Conservation (phyloP, 2,888 invertebrate species). For the Eugnorisma glareosa region DNA sequence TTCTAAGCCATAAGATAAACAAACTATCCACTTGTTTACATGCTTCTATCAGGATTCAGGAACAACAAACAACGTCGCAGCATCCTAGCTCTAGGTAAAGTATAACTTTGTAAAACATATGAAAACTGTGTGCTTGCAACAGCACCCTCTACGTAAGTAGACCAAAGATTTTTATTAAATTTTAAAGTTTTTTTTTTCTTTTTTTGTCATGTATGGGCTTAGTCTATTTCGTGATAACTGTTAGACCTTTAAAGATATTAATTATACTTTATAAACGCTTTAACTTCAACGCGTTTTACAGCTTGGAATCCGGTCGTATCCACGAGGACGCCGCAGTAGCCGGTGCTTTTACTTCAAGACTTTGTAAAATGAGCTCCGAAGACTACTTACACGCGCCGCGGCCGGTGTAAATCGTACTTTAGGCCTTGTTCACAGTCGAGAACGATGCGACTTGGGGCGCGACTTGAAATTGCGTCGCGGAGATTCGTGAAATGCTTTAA, state of each 20-base stretch:
- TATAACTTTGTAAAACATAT: conserved; percentile 47
- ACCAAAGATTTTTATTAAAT: too few relatives aligned
- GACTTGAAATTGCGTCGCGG: neutral
- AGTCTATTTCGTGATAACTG: too few relatives aligned
- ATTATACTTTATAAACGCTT: neutral
- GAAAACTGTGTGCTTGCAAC: conserved; percentile 21
- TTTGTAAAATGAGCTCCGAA: neutral
- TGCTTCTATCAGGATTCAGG: neutral
- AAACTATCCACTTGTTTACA: conserved; percentile 21
- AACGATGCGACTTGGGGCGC: neutral
- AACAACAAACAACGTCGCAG: conserved; percentile 23
- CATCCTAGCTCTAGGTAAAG: conserved; percentile 19
- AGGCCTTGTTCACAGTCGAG: neutral
- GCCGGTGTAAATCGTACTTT: neutral
- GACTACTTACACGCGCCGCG: neutral
- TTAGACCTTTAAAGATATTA: too few relatives aligned
- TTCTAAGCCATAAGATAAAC: conserved; percentile 26
- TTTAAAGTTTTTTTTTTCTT: too few relatives aligned
- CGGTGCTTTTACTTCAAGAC: neutral
- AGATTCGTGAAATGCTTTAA: neutral
- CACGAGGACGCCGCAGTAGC: neutral
- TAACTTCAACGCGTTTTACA: neutral
- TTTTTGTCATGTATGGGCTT: too few relatives aligned
- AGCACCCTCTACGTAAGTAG: too few relatives aligned
- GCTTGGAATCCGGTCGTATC: neutral